These are phyloP conservation scores for Barnardius zonarius DNA, from an alignment of 2,113 vertebrate genomes.

Conservation along the genomic window DNA sequence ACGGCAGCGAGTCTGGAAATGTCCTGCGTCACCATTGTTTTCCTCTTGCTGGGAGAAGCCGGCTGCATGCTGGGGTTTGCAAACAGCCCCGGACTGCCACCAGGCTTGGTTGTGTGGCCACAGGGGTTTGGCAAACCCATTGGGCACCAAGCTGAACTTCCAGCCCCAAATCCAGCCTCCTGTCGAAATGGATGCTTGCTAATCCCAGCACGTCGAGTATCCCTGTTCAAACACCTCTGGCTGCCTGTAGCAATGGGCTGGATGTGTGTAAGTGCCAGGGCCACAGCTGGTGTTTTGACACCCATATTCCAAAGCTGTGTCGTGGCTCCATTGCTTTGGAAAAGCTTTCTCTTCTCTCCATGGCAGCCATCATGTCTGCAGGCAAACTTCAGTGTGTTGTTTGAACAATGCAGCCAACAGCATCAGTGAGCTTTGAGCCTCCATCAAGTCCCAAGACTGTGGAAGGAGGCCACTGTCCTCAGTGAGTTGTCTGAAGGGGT, in stretches of 20 bases:
- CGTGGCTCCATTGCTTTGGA: not conserved
- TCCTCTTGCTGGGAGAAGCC: not conserved
- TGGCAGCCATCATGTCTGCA: not conserved
- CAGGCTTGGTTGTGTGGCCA: not conserved
- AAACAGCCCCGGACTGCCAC: not conserved
- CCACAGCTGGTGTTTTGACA: not conserved
- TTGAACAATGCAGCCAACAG: not conserved
- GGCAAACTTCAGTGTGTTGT: not conserved
- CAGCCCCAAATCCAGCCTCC: not conserved
- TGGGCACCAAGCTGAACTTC: not conserved
- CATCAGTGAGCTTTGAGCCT: not conserved
- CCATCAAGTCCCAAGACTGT: not conserved
- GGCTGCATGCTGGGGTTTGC: not conserved
- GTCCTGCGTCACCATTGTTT: not conserved
- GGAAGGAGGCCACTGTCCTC: not conserved
- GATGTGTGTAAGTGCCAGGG: not conserved
- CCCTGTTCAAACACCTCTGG: not conserved
- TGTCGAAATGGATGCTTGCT: not conserved
- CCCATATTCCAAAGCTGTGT: not conserved
- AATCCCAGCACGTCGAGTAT: rapidly evolving
- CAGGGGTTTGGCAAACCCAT: not conserved
- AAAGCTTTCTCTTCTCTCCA: rapidly evolving
- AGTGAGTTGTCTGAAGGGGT: rapidly evolving
- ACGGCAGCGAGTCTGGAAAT: not conserved
- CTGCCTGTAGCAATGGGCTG: not conserved